Evolutionary conservation across 1,140 invertebrate genomes (phyloP), one percentile per base, ranked within the genome.

Genomic region (Medauroidea extradentata): DNA sequence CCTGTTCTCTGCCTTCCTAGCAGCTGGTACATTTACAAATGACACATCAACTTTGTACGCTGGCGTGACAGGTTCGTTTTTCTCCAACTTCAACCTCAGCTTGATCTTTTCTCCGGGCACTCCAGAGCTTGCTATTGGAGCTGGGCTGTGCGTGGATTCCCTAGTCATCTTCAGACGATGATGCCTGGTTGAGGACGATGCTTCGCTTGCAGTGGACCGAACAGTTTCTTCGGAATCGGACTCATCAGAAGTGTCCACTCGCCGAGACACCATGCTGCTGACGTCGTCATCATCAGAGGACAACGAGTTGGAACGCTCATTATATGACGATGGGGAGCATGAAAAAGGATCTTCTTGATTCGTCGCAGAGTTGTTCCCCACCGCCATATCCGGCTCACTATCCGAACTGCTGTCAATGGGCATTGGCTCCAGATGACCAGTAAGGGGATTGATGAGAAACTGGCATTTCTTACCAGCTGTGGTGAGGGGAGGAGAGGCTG

Each of bases 391-490:
- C 55, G 72, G 74, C 58, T 73, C 75, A 66, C 57, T 67, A 19
- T 74, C 72, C 14, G 78, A 79, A 60, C 75, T 76, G 46, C 80
- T 81, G 61, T 89, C 86, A 63, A 81, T 87, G 3, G 84, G 82
- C 81, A 89, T 85, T 1, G 88, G 88, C 71, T 94, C 92, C 65
- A 95, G 73, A 63, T 90, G 84, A 13, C 91, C 91, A 4, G 91
- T 93, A 61, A 92, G 79, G 3, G 91, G 91, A 78, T 94, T 95
- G 29, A 94, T 90, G 2, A 94, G 81, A 77, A 89, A 89, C 67
- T 89, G 86, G 46, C 85, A 78, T 54, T 83, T 79, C 65, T 85
- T 83, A 1, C 79, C 80, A 16, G 74, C 72, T 3, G 77, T 78
- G 3, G 80, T 81, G 13, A 73, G 55, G 38, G 39, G 59, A 25